These are phyloP conservation scores for Psammodynastes pulverulentus DNA, from an alignment of 2,113 vertebrate species.

Conservation along the genomic window DNA sequence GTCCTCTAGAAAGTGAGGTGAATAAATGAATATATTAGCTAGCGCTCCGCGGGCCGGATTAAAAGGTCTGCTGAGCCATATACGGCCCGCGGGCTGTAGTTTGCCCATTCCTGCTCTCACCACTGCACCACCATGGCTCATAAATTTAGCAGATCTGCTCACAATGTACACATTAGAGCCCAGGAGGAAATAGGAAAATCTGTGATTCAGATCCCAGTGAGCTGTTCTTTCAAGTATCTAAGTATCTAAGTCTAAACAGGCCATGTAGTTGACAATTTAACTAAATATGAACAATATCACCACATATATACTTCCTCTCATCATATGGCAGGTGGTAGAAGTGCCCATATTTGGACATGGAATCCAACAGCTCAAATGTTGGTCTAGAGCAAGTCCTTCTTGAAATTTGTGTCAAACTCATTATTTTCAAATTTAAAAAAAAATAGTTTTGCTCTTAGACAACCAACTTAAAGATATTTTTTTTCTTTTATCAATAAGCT, in stretches of 20 bases:
- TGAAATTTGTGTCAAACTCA: not conserved
- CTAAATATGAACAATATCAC: not conserved
- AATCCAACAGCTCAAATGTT: not conserved
- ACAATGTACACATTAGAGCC: not conserved
- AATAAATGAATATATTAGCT: too few species aligned
- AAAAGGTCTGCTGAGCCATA: too few species aligned
- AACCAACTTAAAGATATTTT: not conserved
- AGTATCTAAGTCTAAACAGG: not conserved
- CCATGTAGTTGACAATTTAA: not conserved
- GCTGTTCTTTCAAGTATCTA: not conserved
- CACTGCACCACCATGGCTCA: too few species aligned
- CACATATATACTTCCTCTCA: not conserved
- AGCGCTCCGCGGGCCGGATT: too few species aligned
- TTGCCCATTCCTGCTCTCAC: too few species aligned
- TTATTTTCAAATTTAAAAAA: not conserved
- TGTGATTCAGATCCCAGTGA: not conserved
- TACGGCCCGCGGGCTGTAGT: too few species aligned
- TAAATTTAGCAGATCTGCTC: not conserved
- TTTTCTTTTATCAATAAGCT: not conserved
- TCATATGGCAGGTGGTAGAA: not conserved
- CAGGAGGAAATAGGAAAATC: not conserved
- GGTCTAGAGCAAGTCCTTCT: not conserved
- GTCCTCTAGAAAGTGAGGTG: too few species aligned
- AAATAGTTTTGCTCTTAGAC: not conserved
- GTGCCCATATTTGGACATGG: not conserved